Conservation (phyloP, 2,888 invertebrate species). For the Ennomos erosarius region DNA sequence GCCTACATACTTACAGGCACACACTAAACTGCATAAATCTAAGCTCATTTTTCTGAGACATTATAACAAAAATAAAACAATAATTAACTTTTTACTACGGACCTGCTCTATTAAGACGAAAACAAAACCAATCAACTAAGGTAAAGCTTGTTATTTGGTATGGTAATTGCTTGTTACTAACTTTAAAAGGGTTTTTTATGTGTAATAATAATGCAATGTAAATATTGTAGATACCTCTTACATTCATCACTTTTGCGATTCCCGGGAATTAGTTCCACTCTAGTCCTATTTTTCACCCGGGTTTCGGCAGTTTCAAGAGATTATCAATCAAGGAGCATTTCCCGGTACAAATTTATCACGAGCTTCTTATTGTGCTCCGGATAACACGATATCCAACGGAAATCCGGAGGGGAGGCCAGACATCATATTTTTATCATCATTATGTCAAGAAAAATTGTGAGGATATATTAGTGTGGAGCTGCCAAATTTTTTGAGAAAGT, state of each 20-base stretch:
- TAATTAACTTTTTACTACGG: no score
- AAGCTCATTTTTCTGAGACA: no score
- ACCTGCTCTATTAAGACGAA: no score
- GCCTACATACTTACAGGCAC: no score
- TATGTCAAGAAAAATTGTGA: conserved; percentile 72
- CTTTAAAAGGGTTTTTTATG: neutral
- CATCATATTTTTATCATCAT: conserved; percentile 85
- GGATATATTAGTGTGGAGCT: conserved; percentile 51
- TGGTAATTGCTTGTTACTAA: no score
- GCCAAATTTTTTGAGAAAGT: neutral
- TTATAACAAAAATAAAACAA: no score
- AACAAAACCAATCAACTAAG: no score
- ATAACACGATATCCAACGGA: conserved; percentile 83
- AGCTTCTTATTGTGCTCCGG: conserved; percentile 77
- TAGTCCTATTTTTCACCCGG: conserved; percentile 29
- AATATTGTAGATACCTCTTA: neutral
- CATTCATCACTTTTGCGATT: conserved; percentile 5
- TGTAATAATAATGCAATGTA: no score
- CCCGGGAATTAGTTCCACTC: conserved; percentile 6
- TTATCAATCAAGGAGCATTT: conserved; percentile 82
- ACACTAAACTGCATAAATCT: no score
- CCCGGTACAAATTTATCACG: conserved; percentile 80
- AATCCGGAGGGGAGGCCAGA: conserved; percentile 81
- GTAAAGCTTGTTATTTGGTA: no score
- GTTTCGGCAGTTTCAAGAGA: conserved; percentile 47